These are phyloP conservation scores for Oxyura jamaicensis DNA, from an alignment of 2,113 vertebrate species.

Conservation along the genomic window DNA sequence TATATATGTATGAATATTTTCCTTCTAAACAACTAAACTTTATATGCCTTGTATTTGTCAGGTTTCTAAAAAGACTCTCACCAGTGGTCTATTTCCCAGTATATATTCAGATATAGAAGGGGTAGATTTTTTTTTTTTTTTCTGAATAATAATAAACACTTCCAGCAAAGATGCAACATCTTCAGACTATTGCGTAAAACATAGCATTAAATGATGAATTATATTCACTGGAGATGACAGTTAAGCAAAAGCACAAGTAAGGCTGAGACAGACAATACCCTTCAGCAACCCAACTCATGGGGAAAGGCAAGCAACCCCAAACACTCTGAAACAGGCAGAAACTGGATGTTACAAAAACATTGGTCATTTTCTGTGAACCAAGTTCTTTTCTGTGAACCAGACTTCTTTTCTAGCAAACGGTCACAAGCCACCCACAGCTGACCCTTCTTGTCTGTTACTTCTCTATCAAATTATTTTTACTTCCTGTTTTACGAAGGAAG, in stretches of 20 bases:
- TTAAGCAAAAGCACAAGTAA: neutral
- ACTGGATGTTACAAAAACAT: neutral
- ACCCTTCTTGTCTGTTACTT: neutral
- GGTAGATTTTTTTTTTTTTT: neutral
- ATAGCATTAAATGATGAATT: neutral
- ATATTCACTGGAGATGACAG: neutral
- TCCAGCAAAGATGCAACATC: neutral
- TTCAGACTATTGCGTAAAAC: neutral
- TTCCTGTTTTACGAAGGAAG: neutral
- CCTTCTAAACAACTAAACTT: neutral
- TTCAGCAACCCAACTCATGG: neutral
- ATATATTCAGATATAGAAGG: neutral
- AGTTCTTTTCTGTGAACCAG: neutral
- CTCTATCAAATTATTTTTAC: neutral
- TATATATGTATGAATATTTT: too few species aligned
- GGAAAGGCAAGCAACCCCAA: neutral
- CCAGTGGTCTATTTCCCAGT: neutral
- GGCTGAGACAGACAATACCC: neutral
- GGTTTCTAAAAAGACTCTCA: neutral
- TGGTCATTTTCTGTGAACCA: neutral
- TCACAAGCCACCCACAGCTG: neutral
- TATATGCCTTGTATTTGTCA: neutral
- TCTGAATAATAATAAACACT: neutral
- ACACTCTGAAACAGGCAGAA: neutral
- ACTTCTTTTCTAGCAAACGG: neutral